Evolutionary conservation across 2,113 vertebrate species (phyloP).

Genomic region (Hemicordylus capensis): DNA sequence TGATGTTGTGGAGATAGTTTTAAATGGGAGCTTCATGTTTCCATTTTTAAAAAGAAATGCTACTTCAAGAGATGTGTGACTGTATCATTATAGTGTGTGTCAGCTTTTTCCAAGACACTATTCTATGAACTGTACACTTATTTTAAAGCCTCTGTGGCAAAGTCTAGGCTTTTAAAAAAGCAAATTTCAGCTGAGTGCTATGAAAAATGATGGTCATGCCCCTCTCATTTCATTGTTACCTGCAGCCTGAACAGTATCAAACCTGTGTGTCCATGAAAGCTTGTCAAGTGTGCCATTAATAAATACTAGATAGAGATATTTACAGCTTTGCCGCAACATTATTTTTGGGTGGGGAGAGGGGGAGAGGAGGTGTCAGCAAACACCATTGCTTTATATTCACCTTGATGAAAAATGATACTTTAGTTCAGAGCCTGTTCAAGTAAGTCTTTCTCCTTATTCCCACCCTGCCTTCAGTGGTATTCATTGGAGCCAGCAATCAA

Average conservation of each 20-base stretch:
- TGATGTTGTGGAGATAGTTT: neutral
- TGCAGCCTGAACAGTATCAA: neutral
- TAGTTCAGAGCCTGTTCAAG: conserved; percentile 63
- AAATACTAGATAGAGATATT: conserved; percentile 61
- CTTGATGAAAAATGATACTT: conserved; percentile 63
- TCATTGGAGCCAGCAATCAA: conserved; percentile 72
- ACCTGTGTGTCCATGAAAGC: conserved; percentile 32
- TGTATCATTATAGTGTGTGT: neutral
- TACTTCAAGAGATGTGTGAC: neutral
- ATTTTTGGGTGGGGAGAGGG: conserved; percentile 45
- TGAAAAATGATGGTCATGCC: neutral
- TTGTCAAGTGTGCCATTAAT: conserved; percentile 54
- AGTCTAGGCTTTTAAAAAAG: neutral
- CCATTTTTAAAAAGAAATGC: neutral
- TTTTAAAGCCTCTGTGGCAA: neutral
- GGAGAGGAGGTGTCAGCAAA: conserved; percentile 40
- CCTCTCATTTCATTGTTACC: neutral
- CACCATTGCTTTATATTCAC: conserved; percentile 49
- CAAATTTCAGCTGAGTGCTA: neutral
- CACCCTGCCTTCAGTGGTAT: conserved; percentile 72
- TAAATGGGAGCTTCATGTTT: conserved; percentile 23
- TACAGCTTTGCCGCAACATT: conserved; percentile 53
- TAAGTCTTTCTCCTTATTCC: conserved; percentile 68
- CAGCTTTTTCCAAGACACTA: neutral
- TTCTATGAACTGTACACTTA: neutral